phyloP scores from a whole-genome alignment of 1,140 invertebrate genomes.

The Nymphalis io region DNA sequence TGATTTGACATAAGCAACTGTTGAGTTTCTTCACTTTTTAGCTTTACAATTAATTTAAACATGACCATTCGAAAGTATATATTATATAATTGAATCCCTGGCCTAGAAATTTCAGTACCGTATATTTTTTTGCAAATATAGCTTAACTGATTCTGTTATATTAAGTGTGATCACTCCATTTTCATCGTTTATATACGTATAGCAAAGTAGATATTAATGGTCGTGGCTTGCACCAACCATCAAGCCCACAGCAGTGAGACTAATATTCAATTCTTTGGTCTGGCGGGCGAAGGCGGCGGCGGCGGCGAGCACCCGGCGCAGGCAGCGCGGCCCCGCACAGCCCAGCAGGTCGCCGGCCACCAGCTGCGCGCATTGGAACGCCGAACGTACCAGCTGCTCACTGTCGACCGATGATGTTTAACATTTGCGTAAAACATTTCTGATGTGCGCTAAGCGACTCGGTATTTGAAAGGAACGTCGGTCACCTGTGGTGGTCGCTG shows the following conservation, averaged over 20 bases:
- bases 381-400: constrained; percentile 94
- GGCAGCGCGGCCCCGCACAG: constrained; percentile 91
- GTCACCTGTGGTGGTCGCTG: constrained; percentile 93
- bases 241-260: constrained; percentile 97
- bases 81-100: too few species aligned
- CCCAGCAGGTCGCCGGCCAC: constrained; percentile 98
- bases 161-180: too few species aligned
- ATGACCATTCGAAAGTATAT: too few species aligned
- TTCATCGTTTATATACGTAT: neutral
- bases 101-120: too few species aligned
- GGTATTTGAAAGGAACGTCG: too few species aligned
- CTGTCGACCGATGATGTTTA: constrained; percentile 73
- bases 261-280: constrained; percentile 98
- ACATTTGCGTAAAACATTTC: too few species aligned
- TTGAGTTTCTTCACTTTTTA: too few species aligned
- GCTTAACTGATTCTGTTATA: too few species aligned
- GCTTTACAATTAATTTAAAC: too few species aligned
- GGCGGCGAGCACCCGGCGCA: constrained; percentile 95
- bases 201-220: neutral
- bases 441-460: too few species aligned
- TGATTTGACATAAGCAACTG: too few species aligned
- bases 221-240: constrained; percentile 85
- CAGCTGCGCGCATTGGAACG: constrained; percentile 97
- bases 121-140: too few species aligned
- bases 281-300: constrained; percentile 98